Conservation (phyloP, 2,797 vertebrate species). For the Florisuga fusca region DNA sequence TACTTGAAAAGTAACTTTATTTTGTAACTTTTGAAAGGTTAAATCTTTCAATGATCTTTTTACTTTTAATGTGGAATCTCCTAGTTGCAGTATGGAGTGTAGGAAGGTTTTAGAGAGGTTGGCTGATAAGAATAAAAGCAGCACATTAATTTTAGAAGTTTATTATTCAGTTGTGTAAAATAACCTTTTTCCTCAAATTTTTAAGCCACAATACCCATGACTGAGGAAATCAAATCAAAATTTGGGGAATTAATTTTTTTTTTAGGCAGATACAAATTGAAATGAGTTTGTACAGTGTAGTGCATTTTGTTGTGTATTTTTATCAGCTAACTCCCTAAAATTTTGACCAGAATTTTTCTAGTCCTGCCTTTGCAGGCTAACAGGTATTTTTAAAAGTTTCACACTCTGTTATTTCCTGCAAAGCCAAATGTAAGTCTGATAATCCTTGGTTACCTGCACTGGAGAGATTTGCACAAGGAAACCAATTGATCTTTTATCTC, state of each 20-base stretch:
- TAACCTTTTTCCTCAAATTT: accelerated
- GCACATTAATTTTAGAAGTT: neutral
- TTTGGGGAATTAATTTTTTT: neutral
- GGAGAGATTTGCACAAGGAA: neutral
- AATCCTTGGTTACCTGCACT: neutral
- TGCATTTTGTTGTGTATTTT: neutral
- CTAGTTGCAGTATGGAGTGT: neutral
- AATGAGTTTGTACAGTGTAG: neutral
- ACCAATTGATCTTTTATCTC: neutral
- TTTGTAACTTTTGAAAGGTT: neutral
- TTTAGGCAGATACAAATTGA: accelerated
- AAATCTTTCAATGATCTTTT: neutral
- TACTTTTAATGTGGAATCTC: neutral
- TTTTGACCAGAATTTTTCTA: neutral
- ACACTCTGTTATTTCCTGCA: neutral
- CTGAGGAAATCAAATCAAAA: neutral
- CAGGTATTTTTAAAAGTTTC: neutral
- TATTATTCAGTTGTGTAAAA: neutral
- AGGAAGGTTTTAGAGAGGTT: neutral
- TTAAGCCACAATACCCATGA: neutral
- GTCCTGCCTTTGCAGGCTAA: neutral
- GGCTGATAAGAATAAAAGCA: neutral
- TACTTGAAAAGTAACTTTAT: neutral
- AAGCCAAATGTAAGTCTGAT: neutral
- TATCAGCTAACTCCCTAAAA: neutral